Conservation (phyloP, 1,140 invertebrate genomes). For the Nephila pilipes region DNA sequence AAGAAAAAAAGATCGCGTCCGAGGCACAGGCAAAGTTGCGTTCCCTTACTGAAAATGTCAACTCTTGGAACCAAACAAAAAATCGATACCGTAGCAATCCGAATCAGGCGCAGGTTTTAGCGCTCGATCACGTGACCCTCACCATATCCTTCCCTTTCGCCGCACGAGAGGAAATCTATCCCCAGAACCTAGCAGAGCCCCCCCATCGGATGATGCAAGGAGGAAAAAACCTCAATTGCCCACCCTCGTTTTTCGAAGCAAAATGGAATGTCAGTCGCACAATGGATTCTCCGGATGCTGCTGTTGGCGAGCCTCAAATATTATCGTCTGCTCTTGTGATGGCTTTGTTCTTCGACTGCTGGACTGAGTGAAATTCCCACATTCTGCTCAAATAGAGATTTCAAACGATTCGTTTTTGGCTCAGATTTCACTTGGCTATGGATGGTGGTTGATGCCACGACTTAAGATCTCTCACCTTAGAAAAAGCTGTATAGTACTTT, state of each 20-base stretch:
- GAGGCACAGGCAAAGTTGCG: too few species aligned
- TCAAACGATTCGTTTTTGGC: neutral
- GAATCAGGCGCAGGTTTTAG: constrained; percentile 53
- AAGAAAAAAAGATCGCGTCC: neutral
- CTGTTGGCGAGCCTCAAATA: neutral
- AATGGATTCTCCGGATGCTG: neutral
- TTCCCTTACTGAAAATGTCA: constrained; percentile 51
- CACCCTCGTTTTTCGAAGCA: neutral
- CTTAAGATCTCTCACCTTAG: too few species aligned
- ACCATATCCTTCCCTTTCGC: neutral
- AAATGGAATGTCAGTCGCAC: constrained; percentile 9
- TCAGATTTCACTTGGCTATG: constrained; percentile 18
- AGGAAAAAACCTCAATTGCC: neutral
- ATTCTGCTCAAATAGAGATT: neutral
- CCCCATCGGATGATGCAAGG: neutral
- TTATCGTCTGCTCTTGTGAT: neutral
- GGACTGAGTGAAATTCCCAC: neutral
- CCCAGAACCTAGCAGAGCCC: constrained; percentile 2
- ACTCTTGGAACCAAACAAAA: constrained; percentile 60
- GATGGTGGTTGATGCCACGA: constrained; percentile 16
- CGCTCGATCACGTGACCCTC: constrained; percentile 45
- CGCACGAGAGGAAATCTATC: neutral
- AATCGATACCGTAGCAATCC: constrained; percentile 42
- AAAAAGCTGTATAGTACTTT: neutral
- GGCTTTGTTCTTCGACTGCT: neutral